Percentiles rank a stretch among this genome's conserved stretches.
These are phyloP conservation scores for Epirrhoe tristata DNA, from an alignment of 2,888 invertebrate species.

Conservation along the genomic window DNA sequence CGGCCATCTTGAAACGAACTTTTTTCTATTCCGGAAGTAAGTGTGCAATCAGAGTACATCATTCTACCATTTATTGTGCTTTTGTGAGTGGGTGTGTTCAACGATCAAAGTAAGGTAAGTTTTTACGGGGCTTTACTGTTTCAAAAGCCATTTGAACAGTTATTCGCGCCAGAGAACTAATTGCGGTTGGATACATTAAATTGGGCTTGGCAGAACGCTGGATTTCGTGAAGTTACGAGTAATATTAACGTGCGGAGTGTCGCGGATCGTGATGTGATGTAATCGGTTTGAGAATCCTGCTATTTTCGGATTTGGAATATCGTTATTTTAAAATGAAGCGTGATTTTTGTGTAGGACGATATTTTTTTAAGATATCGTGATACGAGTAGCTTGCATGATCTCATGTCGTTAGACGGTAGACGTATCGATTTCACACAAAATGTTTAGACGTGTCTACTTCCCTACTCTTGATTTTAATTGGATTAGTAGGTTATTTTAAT, in stretches of 20 bases:
- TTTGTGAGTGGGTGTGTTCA: conserved; percentile 29
- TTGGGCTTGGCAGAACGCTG: conserved; percentile 70
- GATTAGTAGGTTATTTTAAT: not conserved
- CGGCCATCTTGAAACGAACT: conserved; percentile 64
- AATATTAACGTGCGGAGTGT: conserved; percentile 66
- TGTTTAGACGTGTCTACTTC: not conserved
- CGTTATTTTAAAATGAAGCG: conserved; percentile 65
- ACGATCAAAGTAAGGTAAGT: conserved; percentile 45
- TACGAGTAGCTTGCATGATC: conserved; percentile 10
- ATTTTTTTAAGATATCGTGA: conserved; percentile 20
- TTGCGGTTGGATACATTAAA: conserved; percentile 68
- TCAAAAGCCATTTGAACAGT: conserved; percentile 45
- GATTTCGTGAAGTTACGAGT: conserved; percentile 65
- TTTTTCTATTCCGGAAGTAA: conserved; percentile 69
- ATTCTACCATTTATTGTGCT: conserved; percentile 46
- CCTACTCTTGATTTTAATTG: not conserved
- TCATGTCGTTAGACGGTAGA: conserved; percentile 3
- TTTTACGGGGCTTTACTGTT: conserved; percentile 29
- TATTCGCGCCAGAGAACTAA: conserved; percentile 57
- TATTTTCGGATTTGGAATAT: conserved; percentile 71
- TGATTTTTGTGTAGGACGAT: conserved; percentile 54
- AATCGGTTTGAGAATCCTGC: conserved; percentile 67
- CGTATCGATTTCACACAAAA: conserved; percentile 14
- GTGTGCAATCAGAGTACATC: conserved; percentile 60
- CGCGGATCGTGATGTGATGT: conserved; percentile 74